Conservation (phyloP, 1,140 invertebrate genomes). For the Penaeus vannamei region DNA sequence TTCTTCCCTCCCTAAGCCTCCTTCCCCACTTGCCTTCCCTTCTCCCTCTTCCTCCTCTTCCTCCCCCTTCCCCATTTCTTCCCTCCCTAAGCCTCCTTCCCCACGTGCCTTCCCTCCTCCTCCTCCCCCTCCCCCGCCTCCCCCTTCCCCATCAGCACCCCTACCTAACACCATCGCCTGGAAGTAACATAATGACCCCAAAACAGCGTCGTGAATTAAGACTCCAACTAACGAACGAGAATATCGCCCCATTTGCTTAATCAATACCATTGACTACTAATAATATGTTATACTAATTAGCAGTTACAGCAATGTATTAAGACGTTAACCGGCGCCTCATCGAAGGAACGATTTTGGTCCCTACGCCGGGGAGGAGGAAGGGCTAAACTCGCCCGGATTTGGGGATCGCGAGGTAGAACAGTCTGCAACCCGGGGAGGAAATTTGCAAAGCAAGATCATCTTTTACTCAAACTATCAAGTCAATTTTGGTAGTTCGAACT, state of each 20-base stretch:
- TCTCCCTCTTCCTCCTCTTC: neutral
- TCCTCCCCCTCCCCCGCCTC: neutral
- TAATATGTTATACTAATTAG: slow-evolving; percentile 64
- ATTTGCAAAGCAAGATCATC: slow-evolving; percentile 50
- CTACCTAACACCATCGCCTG: slow-evolving; percentile 10
- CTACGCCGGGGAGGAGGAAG: neutral
- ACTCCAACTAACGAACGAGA: slow-evolving; percentile 50
- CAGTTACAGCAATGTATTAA: slow-evolving; percentile 44
- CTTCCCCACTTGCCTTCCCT: neutral
- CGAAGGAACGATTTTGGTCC: slow-evolving; percentile 7
- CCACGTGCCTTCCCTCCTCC: neutral
- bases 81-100: neutral
- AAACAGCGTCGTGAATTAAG: slow-evolving; percentile 48
- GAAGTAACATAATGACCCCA: slow-evolving; percentile 33
- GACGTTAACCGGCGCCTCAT: slow-evolving; percentile 34
- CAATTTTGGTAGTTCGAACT: slow-evolving; percentile 8
- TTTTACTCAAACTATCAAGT: slow-evolving; percentile 45
- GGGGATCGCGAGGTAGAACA: neutral
- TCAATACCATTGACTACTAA: slow-evolving; percentile 65
- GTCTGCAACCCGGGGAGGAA: slow-evolving; percentile 12
- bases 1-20: neutral
- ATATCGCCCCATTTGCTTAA: slow-evolving; percentile 61
- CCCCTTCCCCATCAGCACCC: neutral
- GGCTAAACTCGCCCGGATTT: slow-evolving; percentile 5
- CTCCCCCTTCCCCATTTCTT: neutral